A percentile compares a stretch with the other conserved stretches of the same genome.
phyloP scores from a whole-genome alignment of 2,888 invertebrate genomes.

The Patella pellucida region DNA sequence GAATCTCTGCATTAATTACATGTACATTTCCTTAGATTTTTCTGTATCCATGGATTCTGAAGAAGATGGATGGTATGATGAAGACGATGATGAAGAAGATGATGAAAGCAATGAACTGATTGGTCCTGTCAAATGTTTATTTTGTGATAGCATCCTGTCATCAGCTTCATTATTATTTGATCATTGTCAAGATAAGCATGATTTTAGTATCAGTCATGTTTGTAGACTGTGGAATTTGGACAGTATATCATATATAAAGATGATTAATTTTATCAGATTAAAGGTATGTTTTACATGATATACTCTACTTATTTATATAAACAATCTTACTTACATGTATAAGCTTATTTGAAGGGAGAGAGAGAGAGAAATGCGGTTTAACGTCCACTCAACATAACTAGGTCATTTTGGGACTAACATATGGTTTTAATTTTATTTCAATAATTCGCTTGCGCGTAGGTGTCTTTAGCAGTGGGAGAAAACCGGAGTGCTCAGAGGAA shows the following conservation, averaged over 20 bases:
- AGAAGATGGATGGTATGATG: constrained; percentile 40
- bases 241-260: constrained; percentile 65
- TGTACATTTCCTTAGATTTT: background rate
- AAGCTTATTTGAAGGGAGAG: too few species aligned
- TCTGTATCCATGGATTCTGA: constrained; percentile 20
- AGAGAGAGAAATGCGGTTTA: too few species aligned
- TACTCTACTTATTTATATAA: too few species aligned
- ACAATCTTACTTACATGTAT: too few species aligned
- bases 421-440: too few species aligned
- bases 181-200: constrained; percentile 48
- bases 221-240: constrained; percentile 50
- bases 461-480: too few species aligned
- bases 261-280: constrained; percentile 65
- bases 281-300: constrained; percentile 42
- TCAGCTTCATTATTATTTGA: constrained; percentile 44
- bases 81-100: constrained; percentile 35
- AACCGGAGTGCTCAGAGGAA: too few species aligned
- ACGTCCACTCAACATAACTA: too few species aligned
- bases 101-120: constrained; percentile 38
- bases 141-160: constrained; percentile 42
- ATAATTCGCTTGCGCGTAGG: too few species aligned
- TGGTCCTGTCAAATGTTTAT: constrained; percentile 51
- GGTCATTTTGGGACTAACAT: too few species aligned
- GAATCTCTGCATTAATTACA: background rate
- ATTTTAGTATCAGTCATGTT: constrained; percentile 47